Base-by-base conservation (phyloP, 2,888 invertebrate genomes). In the Pharmacophagus antenor region DNA sequence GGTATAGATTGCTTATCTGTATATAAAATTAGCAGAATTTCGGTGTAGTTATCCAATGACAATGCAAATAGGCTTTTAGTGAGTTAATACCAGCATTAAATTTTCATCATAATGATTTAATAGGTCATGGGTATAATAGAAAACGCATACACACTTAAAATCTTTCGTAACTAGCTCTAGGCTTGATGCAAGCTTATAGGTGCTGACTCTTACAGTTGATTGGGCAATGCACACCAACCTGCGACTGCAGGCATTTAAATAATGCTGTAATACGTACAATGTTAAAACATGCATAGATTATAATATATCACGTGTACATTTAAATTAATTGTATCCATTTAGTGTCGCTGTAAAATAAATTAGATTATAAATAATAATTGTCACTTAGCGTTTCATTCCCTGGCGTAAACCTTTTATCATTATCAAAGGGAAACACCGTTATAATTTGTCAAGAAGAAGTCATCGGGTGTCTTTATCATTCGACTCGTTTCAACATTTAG, bases 211-310 rank as follows among this genome's bases (percentile, higher is more conserved):
- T 10, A 51, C n/a, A 23, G 47, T 42, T 22, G 54, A 59, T 60
- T 60, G 55, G 44, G 55, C 60, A 60, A 60, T n/a, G 17, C 1
- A 22, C 46, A 44, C 51, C 51, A 57, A 51, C 25, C 57, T 50
- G 49, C 53, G 17, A 31, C 22, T 46, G 18, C n/a, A 41, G 21
- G 10, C 51, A 51, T 55, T 60, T 56, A 46, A 56, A 60, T 60
- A 56, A 54, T 59, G 42, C 21, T 25, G 41, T 48, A 49, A 41
- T 20, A 41, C 49, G 25, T 42, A 27, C 48, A 53, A 54, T 51
- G 25, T 44, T 48, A 23, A 50, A 49, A 25, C 31, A 25, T 51
- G 37, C 47, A 58, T 52, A 52, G 20, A 51, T 56, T 56, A 51
- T 5, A 23, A 55, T 55, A 51, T 55, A 21, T 20, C 18, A 12